Evolutionary conservation across 2,888 invertebrate genomes (phyloP).

Genomic region (Hoplodrina ambigua): DNA sequence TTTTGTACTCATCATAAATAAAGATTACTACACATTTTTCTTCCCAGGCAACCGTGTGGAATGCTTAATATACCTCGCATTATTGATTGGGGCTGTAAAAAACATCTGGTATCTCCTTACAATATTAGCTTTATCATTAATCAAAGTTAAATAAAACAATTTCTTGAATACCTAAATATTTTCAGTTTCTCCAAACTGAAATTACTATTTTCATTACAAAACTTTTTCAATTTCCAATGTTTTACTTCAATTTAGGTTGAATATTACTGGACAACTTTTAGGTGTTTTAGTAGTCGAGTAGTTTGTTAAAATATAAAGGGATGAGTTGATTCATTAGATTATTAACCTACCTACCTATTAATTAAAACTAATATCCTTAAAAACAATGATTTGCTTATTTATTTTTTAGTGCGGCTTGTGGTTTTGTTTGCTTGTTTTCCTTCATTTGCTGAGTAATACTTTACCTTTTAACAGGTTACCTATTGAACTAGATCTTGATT

Average conservation of each 20-base stretch:
- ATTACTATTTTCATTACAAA: constrained; percentile 56
- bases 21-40: neutral
- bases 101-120: neutral
- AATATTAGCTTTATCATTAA: constrained; percentile 32
- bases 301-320: constrained; percentile 15
- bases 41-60: neutral
- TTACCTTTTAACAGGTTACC: neutral
- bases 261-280: constrained; percentile 35
- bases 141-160: constrained; percentile 46
- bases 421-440: constrained; percentile 23
- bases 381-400: constrained; percentile 2
- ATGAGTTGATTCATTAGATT: constrained; percentile 23
- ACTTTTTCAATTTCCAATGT: constrained; percentile 53
- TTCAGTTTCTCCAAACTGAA: constrained; percentile 37
- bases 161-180: constrained; percentile 35
- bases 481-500: constrained; percentile 1
- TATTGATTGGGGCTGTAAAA: constrained; percentile 4
- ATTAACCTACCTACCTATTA: neutral
- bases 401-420: constrained; percentile 17
- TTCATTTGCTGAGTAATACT: constrained; percentile 10
- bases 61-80: neutral
- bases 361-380: constrained; percentile 7
- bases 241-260: constrained; percentile 43
- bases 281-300: constrained; percentile 15
- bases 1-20: too few species aligned